Evolutionary conservation across 2,888 invertebrate genomes (phyloP).

Genomic region (Boloria selene): DNA sequence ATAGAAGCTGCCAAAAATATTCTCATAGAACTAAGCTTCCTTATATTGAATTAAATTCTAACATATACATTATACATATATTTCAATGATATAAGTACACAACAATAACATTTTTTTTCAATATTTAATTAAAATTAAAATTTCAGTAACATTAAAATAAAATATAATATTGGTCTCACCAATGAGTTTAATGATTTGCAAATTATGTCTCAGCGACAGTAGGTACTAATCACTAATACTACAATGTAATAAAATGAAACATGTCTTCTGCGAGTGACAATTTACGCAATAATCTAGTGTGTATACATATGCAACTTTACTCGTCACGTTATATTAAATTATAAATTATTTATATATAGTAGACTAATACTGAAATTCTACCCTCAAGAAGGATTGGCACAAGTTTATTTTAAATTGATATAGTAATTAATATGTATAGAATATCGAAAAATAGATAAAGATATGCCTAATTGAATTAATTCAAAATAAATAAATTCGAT

Average conservation of each 20-base stretch:
- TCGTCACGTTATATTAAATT: slow-evolving; percentile 4
- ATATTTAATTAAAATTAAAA: slow-evolving; percentile 8
- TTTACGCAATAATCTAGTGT: no score
- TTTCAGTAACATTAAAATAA: not conserved
- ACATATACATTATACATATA: no score
- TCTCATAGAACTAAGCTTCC: no score
- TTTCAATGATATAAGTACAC: no score
- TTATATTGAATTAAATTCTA: no score
- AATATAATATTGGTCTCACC: slow-evolving; percentile 7
- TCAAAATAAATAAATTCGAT: slow-evolving; percentile 15
- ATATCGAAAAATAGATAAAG: slow-evolving; percentile 39
- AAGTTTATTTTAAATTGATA: slow-evolving; percentile 14
- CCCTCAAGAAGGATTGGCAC: slow-evolving; percentile 37
- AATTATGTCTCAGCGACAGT: slow-evolving; percentile 17
- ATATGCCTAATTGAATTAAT: slow-evolving; percentile 34
- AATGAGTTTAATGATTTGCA: slow-evolving; percentile 2
- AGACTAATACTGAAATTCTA: slow-evolving; percentile 25
- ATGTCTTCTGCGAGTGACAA: not conserved
- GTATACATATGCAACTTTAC: slow-evolving; percentile 3
- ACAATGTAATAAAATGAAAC: slow-evolving; percentile 7
- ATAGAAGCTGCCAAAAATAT: no score
- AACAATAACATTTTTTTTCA: not conserved
- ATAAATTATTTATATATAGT: slow-evolving; percentile 12
- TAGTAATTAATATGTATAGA: slow-evolving; percentile 34
- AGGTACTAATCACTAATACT: slow-evolving; percentile 4